Base-by-base conservation (phyloP, 2,113 vertebrate species). In the Thryonomys swinderianus region DNA sequence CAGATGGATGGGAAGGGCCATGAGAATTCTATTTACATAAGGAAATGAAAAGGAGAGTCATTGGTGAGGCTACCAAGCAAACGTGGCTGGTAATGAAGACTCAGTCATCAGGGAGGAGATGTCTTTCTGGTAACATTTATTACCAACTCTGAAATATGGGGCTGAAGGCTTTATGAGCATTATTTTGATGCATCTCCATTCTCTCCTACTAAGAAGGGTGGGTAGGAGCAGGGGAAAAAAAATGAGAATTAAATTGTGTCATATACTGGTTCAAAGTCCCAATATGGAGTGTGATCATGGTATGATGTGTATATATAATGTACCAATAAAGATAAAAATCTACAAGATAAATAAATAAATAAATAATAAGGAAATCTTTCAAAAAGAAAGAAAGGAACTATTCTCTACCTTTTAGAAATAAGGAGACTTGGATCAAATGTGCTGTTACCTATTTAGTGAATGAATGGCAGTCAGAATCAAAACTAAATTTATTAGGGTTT, bases 391-490 rank as follows among this genome's bases (percentile, higher is more conserved):
- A 45, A 8, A 57, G 18, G 40, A 67, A 16, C 32, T 62, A 62
- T 69, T 61, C 7, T n/a, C 11, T n/a, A 79, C 30, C 20, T 93
- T 81, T 92, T 57, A 71, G 79, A 62, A 85, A 86, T 74, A 17
- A 57, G 32, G 23, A 45, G 71, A 66, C n/a, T 55, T 34, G 48
- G 21, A 82, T 34, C 23, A 67, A 62, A 37, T 2, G 9, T n/a
- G 21, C 79, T 96, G 55, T 5, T 87, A 66, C 12, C 23, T 83
- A 45, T 85, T 96, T 57, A 83, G 25, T 61, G 73, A 89, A 32
- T 62, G 67, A 89, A 25, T 30, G 10, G 2, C 25, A 57, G 64
- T 74, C 6, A 76, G 79, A 82, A 78, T 55, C 20, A 62, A 81
- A 93, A 59, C 57, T 3, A 51, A 7, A 17, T 48, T 57, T 37